phyloP scores from a whole-genome alignment of 2,888 invertebrate species.

The Stegana nigrithorax region DNA sequence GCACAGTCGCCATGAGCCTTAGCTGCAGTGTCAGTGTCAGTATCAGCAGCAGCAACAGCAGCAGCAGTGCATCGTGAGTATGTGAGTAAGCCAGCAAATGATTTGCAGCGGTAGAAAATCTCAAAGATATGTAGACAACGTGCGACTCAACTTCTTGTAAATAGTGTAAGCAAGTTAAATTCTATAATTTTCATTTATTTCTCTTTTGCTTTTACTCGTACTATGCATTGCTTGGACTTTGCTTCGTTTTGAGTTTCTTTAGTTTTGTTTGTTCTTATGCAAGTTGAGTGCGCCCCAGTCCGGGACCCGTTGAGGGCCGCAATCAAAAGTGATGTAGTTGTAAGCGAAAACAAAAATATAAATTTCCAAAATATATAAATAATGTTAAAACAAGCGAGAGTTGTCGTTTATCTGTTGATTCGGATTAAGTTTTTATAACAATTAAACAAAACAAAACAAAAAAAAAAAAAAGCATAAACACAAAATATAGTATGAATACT shows the following conservation, averaged over 20 bases:
- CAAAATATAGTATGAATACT: background rate
- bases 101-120: conserved; percentile 9
- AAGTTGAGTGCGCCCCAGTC: background rate
- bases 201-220: background rate
- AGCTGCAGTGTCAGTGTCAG: background rate
- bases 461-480: conserved; percentile 23
- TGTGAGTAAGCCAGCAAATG: conserved; percentile 38
- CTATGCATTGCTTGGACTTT: background rate
- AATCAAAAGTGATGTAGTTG: conserved; percentile 68
- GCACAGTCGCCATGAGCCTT: background rate
- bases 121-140: conserved; percentile 9
- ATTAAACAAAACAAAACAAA: conserved; percentile 37
- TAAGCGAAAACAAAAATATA: conserved; percentile 49
- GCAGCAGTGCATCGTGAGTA: background rate
- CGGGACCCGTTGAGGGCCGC: conserved; percentile 36
- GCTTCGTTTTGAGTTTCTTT: background rate
- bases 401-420: conserved; percentile 3
- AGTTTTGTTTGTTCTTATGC: background rate
- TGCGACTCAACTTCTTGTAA: conserved; percentile 33
- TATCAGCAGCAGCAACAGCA: background rate
- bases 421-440: conserved; percentile 28
- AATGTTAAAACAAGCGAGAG: background rate
- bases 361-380: background rate
- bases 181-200: background rate
- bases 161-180: conserved; percentile 31